Base-by-base conservation (phyloP, 92 coral and sea anemone species). In the Pocillopora meandrina region DNA sequence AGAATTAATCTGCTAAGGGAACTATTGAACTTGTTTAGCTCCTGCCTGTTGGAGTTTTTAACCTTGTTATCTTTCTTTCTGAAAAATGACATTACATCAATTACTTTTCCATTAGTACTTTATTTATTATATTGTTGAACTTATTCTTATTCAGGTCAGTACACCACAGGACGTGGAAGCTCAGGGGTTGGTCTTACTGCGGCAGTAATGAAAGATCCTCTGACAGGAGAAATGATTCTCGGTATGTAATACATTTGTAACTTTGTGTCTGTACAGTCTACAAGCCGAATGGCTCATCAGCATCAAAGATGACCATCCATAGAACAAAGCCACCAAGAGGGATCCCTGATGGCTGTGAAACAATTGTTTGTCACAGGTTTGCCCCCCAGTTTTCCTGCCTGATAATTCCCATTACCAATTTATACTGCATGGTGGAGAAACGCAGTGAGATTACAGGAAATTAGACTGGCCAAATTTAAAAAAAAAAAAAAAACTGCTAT, bases 121-220 rank as follows among this genome's bases (percentile, higher is more conserved):
- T 42, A 42, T 42, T 42, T 42, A 3, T 42, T 42, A 42, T 42
- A 7, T 2, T 42, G 52, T 23, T 73, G 23, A 19, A 56, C 14
- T 12, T 60, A 42, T 42, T 26, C 23, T 68, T 15, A 12, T 64
- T 35, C 75, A 96, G 99, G 99, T 91, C 99, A 96, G 87, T 96
- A 96, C 79, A 96, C 99, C 8, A 96, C 99, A 52, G 99, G 99
- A 26, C 95, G 99, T 75, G 99, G 99, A 66, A 94, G 98, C 75
- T 93, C 99, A 5, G 99, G 99, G 3, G 99, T 96, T 66, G 99
- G 99, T 60, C 88, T 96, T 71, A 96, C 99, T 23, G 99, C 99
- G n/a, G 95, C 99, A 18, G 99, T 96, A 5, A 94, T 95, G 82
- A 95, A 95, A 74, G 99, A 96, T 77, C 98, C 99, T 31, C 74